phyloP scores from a whole-genome alignment of 2,113 vertebrate genomes.

The Eubucco bourcierii region DNA sequence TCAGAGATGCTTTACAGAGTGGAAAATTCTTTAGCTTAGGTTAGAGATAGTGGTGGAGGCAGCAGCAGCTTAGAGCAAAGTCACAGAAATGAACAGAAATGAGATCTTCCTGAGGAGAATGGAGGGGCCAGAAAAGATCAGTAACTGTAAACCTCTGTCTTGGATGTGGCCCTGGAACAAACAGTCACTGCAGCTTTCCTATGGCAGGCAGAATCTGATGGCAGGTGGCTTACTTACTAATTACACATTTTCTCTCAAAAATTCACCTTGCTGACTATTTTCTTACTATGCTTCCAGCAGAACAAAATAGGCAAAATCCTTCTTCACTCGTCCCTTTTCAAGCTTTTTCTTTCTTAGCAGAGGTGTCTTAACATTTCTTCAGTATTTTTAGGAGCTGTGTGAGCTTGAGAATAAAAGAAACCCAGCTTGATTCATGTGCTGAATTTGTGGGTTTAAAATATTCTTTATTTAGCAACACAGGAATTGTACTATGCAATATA shows the following conservation, averaged over 20 bases:
- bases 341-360: not conserved
- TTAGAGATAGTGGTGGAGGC: not conserved
- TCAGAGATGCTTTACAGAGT: not conserved
- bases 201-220: not conserved
- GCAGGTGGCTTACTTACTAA: not conserved
- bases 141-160: not conserved
- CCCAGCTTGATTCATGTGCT: not conserved
- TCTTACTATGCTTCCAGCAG: not conserved
- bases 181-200: not conserved
- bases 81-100: not conserved
- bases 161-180: not conserved
- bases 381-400: not conserved
- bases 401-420: not conserved
- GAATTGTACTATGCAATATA: not conserved
- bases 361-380: not conserved
- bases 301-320: not conserved
- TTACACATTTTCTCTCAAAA: not conserved
- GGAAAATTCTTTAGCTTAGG: not conserved
- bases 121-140: not conserved
- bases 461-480: not conserved
- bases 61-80: not conserved
- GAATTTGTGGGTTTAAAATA: not conserved
- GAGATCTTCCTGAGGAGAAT: not conserved
- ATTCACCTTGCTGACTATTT: not conserved
- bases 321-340: not conserved